Conservation (phyloP, 2,888 invertebrate genomes). For the Trilocha varians region DNA sequence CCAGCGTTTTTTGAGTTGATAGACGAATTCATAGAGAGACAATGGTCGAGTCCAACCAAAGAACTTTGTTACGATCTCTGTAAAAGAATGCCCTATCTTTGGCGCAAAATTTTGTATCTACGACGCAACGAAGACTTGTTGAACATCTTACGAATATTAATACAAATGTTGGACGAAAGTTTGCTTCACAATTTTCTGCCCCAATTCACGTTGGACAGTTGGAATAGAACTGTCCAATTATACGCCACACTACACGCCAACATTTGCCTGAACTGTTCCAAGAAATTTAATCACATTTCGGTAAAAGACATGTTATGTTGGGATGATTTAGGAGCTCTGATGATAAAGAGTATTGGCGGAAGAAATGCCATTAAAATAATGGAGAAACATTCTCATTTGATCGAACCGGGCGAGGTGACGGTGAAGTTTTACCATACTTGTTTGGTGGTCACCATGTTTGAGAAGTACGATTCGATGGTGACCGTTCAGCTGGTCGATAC, state of each 20-base stretch:
- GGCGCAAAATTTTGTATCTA: slow-evolving; percentile 72
- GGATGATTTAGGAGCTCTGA: slow-evolving; percentile 72
- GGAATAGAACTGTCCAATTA: slow-evolving; percentile 71
- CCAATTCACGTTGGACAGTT: slow-evolving; percentile 71
- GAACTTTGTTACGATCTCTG: slow-evolving; percentile 68
- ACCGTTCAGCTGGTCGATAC: slow-evolving; percentile 47
- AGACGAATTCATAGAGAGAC: slow-evolving; percentile 67
- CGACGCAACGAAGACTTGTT: slow-evolving; percentile 62
- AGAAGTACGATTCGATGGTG: slow-evolving; percentile 48
- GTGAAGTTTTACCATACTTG: slow-evolving; percentile 75
- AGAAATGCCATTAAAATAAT: slow-evolving; percentile 71
- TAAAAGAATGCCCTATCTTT: slow-evolving; percentile 75
- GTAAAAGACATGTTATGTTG: slow-evolving; percentile 70
- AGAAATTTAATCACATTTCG: slow-evolving; percentile 52
- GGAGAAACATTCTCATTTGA: slow-evolving; percentile 64
- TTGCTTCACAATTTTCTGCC: slow-evolving; percentile 69
- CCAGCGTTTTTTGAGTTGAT: slow-evolving; percentile 72
- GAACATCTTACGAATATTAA: slow-evolving; percentile 67
- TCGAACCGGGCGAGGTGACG: slow-evolving; percentile 73
- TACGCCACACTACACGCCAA: slow-evolving; percentile 71
- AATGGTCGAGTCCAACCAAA: slow-evolving; percentile 51
- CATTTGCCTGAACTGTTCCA: slow-evolving; percentile 76
- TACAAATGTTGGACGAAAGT: slow-evolving; percentile 75
- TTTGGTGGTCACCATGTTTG: slow-evolving; percentile 60
- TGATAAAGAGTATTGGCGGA: slow-evolving; percentile 76